Base-by-base conservation (phyloP, 2,888 invertebrate species). In the Melipona bicolor region DNA sequence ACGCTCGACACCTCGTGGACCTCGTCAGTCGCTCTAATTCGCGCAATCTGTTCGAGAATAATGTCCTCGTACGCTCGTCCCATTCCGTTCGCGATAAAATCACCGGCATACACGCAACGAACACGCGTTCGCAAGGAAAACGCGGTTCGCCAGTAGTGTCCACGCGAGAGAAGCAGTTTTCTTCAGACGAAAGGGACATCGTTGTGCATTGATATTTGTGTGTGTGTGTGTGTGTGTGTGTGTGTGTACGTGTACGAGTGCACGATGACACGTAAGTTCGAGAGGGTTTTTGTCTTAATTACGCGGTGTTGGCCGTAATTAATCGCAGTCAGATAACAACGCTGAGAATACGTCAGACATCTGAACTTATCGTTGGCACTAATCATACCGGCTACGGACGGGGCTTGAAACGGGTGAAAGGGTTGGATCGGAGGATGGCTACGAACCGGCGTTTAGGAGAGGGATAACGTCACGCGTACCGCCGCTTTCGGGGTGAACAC, bases 311-410 rank as follows among this genome's bases (percentile, higher is more conserved):
- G 80, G 54, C 59, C 59, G 79, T 79, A 81, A 83, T 81, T 88
- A 89, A 89, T 89, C 85, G 83, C 82, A 72, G 77, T 65, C 64
- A 86, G 89, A 89, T 88, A 89, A 86, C 89, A 65, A 73, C 71
- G 69, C 72, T 64, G 84, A 89, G 88, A 87, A 87, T 87, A 90
- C 83, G 82, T 77, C 84, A 83, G 83, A 85, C 89, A 86, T 84
- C 89, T 86, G 86, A 84, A 90, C 86, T 90, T 90, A 90, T 90
- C 89, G 89, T 72, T 79, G 74, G 79, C 83, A 88, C 89, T 87
- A 85, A 90, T 87, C 89, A 89, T 88, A 89, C 72, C 80, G 65
- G 56, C 75, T 73, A 32, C 64, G 61, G 81, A 70, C 59, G 62
- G 52, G n/a, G 11, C 15, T 27, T 71, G 43, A 43, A 36, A 36